A percentile compares a stretch with the other conserved stretches of the same genome.
Evolutionary conservation across 1,140 invertebrate genomes (phyloP).

Genomic region (Scaptomyza hsui): DNA sequence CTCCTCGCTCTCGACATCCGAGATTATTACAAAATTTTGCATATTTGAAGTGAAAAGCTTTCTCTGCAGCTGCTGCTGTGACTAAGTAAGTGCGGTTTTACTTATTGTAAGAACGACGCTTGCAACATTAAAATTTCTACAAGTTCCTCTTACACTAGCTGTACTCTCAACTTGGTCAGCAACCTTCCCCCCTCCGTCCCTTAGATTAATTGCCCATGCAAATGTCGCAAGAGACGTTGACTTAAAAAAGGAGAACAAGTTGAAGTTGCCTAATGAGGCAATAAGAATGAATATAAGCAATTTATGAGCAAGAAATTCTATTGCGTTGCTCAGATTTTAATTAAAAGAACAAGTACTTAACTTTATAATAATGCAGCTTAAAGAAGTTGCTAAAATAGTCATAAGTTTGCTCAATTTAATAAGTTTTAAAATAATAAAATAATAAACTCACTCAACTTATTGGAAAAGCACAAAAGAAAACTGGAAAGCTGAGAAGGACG

Average conservation of each 20-base stretch:
- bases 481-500: too few species aligned
- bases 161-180: slow-evolving; percentile 52
- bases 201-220: slow-evolving; percentile 78
- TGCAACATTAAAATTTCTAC: slow-evolving; percentile 70
- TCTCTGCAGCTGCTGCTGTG: slow-evolving; percentile 43
- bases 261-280: slow-evolving; percentile 35
- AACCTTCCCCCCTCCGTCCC: slow-evolving; percentile 3
- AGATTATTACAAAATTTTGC: slow-evolving; percentile 77
- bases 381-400: too few species aligned
- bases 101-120: slow-evolving; percentile 69
- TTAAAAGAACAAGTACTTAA: background rate
- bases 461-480: too few species aligned
- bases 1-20: slow-evolving; percentile 29
- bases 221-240: slow-evolving; percentile 44
- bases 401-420: too few species aligned
- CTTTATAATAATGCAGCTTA: too few species aligned
- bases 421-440: too few species aligned
- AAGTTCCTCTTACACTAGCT: background rate
- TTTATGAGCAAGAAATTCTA: background rate
- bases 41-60: slow-evolving; percentile 71
- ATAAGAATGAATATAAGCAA: slow-evolving; percentile 16
- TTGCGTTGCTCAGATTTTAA: too few species aligned
- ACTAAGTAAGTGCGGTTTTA: slow-evolving; percentile 74
- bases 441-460: too few species aligned
- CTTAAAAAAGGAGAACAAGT: slow-evolving; percentile 5